Base-by-base conservation (phyloP, 2,888 invertebrate species). In the Caenorhabditis afra region DNA sequence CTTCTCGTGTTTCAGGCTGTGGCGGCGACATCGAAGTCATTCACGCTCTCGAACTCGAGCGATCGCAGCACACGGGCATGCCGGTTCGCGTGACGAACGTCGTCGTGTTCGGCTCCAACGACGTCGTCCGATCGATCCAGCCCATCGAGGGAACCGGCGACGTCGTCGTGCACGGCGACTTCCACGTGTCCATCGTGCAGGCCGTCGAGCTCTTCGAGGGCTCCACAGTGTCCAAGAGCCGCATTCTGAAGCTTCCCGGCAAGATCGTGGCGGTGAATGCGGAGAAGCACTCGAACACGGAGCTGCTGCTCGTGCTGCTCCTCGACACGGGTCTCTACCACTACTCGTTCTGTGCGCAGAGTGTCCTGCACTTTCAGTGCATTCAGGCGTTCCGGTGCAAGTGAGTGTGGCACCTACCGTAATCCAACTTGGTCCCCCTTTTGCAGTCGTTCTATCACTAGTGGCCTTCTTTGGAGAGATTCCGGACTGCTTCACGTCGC, bases 21-120 rank as follows among this genome's bases (percentile, higher is more conserved):
- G 84, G 84, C n/a, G 84, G 84, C 3, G 80, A 84, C 66, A 64
- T 84, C 20, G 84, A 84, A 70, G 81, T 84, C 20, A 68, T 82
- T 20, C 81, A 82, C 41, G 37, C 79, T 8, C 55, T 73, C 3
- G 84, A 84, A 64, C 65, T 81, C n/a, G 66, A 79, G 49, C 45
- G 81, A 55, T 82, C 84, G n/a, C 81, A 81, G 73, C 68, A 81
- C 57, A 84, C 84, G 1, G 81, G 84, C 7, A 57, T 79, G 7
- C 81, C 81, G 0, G 77, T 82, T 52, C 52, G 81, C n/a, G 84
- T 84, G 11, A 81, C 81, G 12, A 71, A 73, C 20, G 66, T 84
- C 45, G 64, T 59, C n/a, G 79, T 84, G 14, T 84, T 84, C 49
- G 81, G 81, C n/a, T 67, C 77, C 5, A 74, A 70, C 39, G 84